Percentiles rank a stretch among this genome's conserved stretches.
These are phyloP conservation scores for Diuraphis noxia DNA, from an alignment of 1,140 invertebrate species.

Conservation along the genomic window DNA sequence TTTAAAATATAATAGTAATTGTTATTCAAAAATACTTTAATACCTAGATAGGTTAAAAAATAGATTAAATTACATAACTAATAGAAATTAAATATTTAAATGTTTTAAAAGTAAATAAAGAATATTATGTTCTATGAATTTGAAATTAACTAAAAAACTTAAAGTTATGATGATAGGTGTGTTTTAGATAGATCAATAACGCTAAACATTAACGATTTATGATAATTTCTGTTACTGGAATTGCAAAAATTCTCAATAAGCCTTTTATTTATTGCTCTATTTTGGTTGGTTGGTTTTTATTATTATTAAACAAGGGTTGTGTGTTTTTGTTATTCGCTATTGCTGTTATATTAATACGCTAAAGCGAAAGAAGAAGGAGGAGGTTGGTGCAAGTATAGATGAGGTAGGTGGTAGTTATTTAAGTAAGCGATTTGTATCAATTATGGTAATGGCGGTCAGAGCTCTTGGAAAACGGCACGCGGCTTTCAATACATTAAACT, in stretches of 20 bases:
- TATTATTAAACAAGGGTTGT: conserved; percentile 15
- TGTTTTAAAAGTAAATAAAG: too few relatives aligned
- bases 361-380: neutral
- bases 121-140: too few relatives aligned
- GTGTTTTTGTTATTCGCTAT: neutral
- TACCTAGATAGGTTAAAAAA: neutral
- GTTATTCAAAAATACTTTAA: too few relatives aligned
- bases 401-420: neutral
- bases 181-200: neutral
- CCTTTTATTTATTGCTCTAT: conserved; percentile 26
- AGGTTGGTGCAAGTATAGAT: neutral
- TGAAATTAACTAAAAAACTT: neutral
- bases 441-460: conserved; percentile 44
- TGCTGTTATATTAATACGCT: neutral
- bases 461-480: conserved; percentile 1
- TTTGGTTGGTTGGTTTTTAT: conserved; percentile 43
- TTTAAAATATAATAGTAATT: too few relatives aligned
- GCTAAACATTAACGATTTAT: neutral
- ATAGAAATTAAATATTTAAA: too few relatives aligned
- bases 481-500: conserved; percentile 38
- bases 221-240: neutral
- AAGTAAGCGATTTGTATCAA: conserved; percentile 45
- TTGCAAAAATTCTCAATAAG: conserved; percentile 22
- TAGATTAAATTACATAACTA: neutral
- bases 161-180: neutral